phyloP scores from a whole-genome alignment of 2,888 invertebrate species.

The Rapana venosa region DNA sequence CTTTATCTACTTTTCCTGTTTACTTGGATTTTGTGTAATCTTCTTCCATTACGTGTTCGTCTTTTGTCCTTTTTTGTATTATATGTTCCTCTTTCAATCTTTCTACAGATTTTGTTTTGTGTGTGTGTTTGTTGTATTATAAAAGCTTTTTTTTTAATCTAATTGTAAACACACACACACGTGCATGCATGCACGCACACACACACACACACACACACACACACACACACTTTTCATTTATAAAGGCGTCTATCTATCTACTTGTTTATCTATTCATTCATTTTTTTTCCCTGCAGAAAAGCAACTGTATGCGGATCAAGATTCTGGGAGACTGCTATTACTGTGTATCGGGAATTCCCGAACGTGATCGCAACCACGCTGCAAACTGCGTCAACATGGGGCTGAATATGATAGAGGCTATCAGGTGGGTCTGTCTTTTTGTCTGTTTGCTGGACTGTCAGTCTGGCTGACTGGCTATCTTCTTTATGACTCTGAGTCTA shows the following conservation, averaged over 20 bases:
- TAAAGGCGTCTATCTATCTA: background rate
- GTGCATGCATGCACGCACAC: background rate
- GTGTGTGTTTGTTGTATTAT: no score
- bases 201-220: background rate
- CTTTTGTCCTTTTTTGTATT: no score
- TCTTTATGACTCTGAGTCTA: no score
- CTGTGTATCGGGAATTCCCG: conserved; percentile 79
- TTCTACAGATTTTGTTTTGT: no score
- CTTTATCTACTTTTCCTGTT: no score
- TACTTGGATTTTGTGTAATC: no score
- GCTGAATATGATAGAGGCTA: conserved; percentile 79
- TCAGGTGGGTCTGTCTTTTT: conserved; percentile 69
- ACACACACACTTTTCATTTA: background rate
- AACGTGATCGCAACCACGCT: conserved; percentile 78
- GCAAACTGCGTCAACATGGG: conserved; percentile 79
- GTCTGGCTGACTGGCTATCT: no score
- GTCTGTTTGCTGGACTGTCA: background rate
- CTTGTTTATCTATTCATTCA: background rate
- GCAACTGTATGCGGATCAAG: conserved; percentile 79
- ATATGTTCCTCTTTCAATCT: no score
- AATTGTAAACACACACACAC: background rate
- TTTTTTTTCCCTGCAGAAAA: conserved; percentile 69
- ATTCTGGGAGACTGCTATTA: conserved; percentile 80
- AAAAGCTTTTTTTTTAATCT: no score
- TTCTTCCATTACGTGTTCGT: no score